Evolutionary conservation across 2,113 vertebrate species (phyloP).

Genomic region (Hassar affinis): DNA sequence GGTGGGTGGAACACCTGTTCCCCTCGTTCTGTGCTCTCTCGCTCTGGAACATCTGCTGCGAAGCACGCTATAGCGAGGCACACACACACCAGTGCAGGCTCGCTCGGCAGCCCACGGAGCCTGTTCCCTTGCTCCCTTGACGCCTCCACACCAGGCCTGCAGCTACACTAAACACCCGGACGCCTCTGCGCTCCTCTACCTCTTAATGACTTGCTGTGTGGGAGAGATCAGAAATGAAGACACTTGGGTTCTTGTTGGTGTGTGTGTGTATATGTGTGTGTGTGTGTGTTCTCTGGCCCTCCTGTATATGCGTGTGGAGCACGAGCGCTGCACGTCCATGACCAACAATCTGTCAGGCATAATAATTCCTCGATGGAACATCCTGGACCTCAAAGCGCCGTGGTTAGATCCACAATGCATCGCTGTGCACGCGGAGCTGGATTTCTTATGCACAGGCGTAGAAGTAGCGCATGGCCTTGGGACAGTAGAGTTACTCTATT

Average conservation of each 20-base stretch:
- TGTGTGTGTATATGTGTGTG: conserved; percentile 1
- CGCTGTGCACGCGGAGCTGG: neutral
- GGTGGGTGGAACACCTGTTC: conserved; percentile 55
- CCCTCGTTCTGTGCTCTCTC: conserved; percentile 22
- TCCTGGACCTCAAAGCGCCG: neutral
- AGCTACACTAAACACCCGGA: conserved; percentile 32
- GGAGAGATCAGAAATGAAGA: conserved; percentile 42
- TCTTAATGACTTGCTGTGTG: conserved; percentile 39
- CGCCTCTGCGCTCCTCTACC: conserved; percentile 24
- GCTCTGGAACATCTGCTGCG: conserved; percentile 49
- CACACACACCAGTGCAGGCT: conserved; percentile 34
- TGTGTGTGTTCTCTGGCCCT: conserved; percentile 15
- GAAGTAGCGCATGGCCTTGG: conserved; percentile 34
- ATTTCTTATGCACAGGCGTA: conserved; percentile 21
- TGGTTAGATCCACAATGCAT: conserved; percentile 9
- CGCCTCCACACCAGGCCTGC: conserved; percentile 47
- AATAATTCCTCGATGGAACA: conserved; percentile 1
- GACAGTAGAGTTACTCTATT: conserved; percentile 47
- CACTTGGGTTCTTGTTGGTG: conserved; percentile 9
- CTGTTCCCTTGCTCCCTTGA: conserved; percentile 41
- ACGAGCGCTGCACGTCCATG: neutral
- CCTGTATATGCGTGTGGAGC: neutral
- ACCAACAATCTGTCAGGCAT: conserved; percentile 31
- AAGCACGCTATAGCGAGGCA: conserved; percentile 15
- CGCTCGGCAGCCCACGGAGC: conserved; percentile 38